Conservation (phyloP, 1,140 invertebrate genomes). For the Lethrus apterus region DNA sequence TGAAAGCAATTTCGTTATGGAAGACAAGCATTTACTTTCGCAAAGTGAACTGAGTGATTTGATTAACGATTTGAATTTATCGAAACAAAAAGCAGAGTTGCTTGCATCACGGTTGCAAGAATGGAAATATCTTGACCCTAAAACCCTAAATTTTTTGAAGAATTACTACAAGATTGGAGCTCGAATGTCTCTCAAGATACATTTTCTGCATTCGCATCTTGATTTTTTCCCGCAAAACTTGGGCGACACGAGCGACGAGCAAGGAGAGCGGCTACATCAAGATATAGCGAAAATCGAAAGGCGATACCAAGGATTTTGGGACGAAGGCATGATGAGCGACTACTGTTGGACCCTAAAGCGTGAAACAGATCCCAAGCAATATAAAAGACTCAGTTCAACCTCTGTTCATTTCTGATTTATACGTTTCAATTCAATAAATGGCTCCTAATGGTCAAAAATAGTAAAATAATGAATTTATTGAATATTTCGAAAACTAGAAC, state of each 20-base stretch:
- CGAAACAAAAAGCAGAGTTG: conserved; percentile 14
- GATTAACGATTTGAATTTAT: conserved; percentile 6
- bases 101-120: conserved; percentile 11
- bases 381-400: no score
- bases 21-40: conserved; percentile 12
- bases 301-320: conserved; percentile 26
- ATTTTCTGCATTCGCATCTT: no score
- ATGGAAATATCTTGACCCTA: conserved; percentile 9
- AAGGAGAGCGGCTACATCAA: conserved; percentile 32
- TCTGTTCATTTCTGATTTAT: no score
- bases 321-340: conserved; percentile 29
- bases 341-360: conserved; percentile 28
- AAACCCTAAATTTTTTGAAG: conserved; percentile 15
- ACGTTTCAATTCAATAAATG: no score
- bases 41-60: conserved; percentile 12
- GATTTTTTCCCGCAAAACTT: no score
- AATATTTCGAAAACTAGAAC: no score
- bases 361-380: no score
- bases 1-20: conserved; percentile 3
- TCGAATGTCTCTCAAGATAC: no score
- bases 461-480: no score
- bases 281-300: conserved; percentile 25
- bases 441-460: no score
- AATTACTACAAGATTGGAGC: no score
- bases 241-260: conserved; percentile 22